A percentile compares a stretch with the other conserved stretches of the same genome.
Evolutionary conservation across 2,113 vertebrate genomes (phyloP).

Genomic region (Panthera tigris): DNA sequence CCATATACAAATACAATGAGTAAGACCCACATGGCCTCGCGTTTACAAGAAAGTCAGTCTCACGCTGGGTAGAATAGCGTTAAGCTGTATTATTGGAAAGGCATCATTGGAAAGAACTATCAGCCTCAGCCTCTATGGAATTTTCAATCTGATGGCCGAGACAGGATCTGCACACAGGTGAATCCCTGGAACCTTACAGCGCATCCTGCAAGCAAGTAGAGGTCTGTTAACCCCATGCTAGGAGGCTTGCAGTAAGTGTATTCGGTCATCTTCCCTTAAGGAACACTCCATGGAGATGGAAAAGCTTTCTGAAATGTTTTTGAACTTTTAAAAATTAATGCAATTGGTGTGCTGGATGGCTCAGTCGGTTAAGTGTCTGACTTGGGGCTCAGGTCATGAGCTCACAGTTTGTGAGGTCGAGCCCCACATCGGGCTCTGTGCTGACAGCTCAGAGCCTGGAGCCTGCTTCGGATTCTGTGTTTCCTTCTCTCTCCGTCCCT

Average conservation of each 20-base stretch:
- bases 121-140: neutral
- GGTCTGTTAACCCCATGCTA: neutral
- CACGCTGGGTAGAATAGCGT: neutral
- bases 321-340: neutral
- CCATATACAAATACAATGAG: neutral
- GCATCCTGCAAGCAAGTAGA: neutral
- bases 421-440: too few relatives aligned
- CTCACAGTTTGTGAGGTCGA: too few relatives aligned
- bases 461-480: too few relatives aligned
- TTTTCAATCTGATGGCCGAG: neutral
- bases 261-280: neutral
- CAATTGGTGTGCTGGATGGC: too few relatives aligned
- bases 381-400: too few relatives aligned
- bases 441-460: too few relatives aligned
- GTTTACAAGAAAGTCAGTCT: neutral
- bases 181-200: neutral
- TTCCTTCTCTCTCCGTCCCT: too few relatives aligned
- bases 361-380: too few relatives aligned
- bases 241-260: neutral
- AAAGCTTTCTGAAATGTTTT: neutral
- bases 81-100: neutral
- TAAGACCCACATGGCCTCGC: neutral
- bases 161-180: neutral
- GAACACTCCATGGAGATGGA: neutral
- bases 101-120: neutral